Conservation (phyloP, 2,797 vertebrate genomes). For the Chanos chanos region DNA sequence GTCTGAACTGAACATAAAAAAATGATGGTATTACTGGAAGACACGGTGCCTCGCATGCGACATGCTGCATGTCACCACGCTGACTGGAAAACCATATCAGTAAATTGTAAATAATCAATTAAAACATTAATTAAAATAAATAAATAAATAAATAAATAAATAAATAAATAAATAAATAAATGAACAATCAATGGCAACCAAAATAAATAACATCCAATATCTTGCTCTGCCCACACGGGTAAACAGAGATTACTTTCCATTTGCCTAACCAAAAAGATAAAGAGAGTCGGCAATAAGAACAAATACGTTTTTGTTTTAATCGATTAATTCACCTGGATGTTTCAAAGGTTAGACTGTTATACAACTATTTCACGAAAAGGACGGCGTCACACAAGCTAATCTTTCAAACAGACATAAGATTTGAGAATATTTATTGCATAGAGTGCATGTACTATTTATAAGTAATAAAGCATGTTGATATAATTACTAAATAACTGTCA, state of each 20-base stretch:
- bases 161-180: not conserved
- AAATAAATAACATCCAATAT: not conserved
- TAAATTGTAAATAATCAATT: too few species aligned
- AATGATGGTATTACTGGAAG: slow-evolving; percentile 10
- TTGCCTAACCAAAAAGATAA: not conserved
- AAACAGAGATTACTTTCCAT: not conserved
- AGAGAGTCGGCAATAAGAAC: not conserved
- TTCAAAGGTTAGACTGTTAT: not conserved
- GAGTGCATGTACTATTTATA: too few species aligned
- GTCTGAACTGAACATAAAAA: not conserved
- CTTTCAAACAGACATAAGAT: too few species aligned
- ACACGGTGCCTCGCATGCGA: slow-evolving; percentile 41
- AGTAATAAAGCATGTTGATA: too few species aligned
- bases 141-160: too few species aligned
- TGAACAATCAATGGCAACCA: not conserved
- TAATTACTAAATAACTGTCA: too few species aligned
- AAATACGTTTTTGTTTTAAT: slow-evolving; percentile 43
- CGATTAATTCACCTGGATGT: slow-evolving; percentile 31
- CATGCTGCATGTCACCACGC: slow-evolving; percentile 42
- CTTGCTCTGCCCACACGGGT: not conserved
- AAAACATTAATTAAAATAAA: too few species aligned
- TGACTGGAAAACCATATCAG: slow-evolving; percentile 7
- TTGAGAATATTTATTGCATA: too few species aligned
- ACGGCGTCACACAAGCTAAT: too few species aligned
- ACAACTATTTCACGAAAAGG: not conserved